A percentile compares a stretch with the other conserved stretches of the same genome.
Evolutionary conservation across 2,888 invertebrate genomes (phyloP).

Genomic region (Acrobasis suavella): DNA sequence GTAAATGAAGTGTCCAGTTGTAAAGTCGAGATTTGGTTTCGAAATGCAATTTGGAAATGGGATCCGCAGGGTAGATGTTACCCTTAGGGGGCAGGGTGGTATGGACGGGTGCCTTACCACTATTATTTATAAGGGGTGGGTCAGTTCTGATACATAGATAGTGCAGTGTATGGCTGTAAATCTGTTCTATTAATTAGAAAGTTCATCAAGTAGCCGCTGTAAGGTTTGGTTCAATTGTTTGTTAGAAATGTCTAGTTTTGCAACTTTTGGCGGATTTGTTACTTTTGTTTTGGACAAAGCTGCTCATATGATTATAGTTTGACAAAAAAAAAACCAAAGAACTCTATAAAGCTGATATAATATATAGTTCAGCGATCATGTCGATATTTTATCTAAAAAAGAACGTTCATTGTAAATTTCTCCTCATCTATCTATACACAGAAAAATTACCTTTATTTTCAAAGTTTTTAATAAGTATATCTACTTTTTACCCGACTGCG

Average conservation of each 20-base stretch:
- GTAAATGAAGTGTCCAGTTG: conserved; percentile 41
- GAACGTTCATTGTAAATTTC: too few species aligned
- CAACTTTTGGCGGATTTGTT: neutral
- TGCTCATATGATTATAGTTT: too few species aligned
- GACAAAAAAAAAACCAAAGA: too few species aligned
- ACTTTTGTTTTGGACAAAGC: neutral
- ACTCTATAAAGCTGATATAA: too few species aligned
- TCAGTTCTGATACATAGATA: conserved; percentile 68
- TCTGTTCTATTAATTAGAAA: conserved; percentile 63
- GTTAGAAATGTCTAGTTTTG: neutral
- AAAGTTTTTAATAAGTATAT: too few species aligned
- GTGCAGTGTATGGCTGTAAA: conserved; percentile 63
- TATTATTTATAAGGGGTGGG: conserved; percentile 82
- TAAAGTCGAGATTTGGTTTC: conserved; percentile 78
- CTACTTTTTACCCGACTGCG: too few species aligned
- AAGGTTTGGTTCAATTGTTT: neutral
- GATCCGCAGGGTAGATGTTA: conserved; percentile 73
- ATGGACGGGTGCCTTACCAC: conserved; percentile 67
- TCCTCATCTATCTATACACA: too few species aligned
- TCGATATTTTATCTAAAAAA: too few species aligned
- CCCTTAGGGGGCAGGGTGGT: conserved; percentile 70
- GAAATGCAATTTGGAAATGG: conserved; percentile 82
- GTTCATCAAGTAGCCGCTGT: conserved; percentile 15
- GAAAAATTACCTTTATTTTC: too few species aligned
- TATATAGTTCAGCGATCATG: too few species aligned